Base-by-base conservation (phyloP, 2,888 invertebrate species). In the Amphipyra berbera region DNA sequence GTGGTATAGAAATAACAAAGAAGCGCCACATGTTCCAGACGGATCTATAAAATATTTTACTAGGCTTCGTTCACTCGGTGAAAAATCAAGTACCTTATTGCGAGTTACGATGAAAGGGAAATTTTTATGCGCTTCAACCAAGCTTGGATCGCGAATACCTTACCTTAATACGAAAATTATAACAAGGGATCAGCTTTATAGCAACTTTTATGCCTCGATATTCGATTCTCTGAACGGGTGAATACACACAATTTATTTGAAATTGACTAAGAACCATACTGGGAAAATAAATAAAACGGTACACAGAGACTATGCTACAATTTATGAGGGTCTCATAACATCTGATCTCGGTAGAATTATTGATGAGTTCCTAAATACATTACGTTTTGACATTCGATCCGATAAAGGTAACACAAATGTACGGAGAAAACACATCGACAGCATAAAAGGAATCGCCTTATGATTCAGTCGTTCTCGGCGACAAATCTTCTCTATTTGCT, bases 121-220 rank as follows among this genome's bases (percentile, higher is more conserved):
- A 41, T 52, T 56, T 52, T 53, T 58, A 68, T 66, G 53, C n/a
- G 54, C 73, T 50, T 71, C 61, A 60, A 12, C 48, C 41, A 53
- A 64, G 56, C 49, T 47, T 44, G 64, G 61, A 72, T 71, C 62
- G 55, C 58, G 47, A 68, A 73, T 60, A 77, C 63, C 65, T 73
- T 70, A 70, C 66, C 62, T 61, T 80, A 67, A 79, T 80, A 70
- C 49, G 71, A 78, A 79, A 78, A 79, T 80, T 80, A 79, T 78
- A 78, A 73, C 55, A 71, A 66, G 62, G 68, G 73, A 70, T 66
- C 65, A 54, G 53, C 57, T 52, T 42, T 63, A 56, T 48, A 63
- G 53, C 44, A 50, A 71, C 44, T 65, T 64, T 73, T 61, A 61
- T 70, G 14, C 38, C 33, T 49, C 41, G 15, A 71, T 66, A 73